Base-by-base conservation (phyloP, 2,888 invertebrate species). In the Rhamnusium bicolor region DNA sequence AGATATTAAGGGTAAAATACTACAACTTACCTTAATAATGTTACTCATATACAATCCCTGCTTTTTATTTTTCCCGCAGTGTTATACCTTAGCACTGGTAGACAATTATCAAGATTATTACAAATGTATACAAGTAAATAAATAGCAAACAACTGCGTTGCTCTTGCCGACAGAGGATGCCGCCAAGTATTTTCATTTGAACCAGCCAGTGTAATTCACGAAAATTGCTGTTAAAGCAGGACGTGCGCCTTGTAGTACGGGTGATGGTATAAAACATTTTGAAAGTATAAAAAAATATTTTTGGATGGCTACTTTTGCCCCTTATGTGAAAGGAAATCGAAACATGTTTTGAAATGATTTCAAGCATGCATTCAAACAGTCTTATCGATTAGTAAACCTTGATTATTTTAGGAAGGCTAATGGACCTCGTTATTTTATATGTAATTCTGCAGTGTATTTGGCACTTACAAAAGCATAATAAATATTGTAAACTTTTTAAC, bases 131-230 rank as follows among this genome's bases (percentile, higher is more conserved):
- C 79, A 79, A 77, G 79, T 79, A 80, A 80, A 82, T 80, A 82
- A 80, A 81, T 79, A 79, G 78, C 76, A 53, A 72, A 71, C 65
- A 61, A 73, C 77, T 75, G 78, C 69, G 79, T 75, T 73, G 74
- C 53, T 75, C 79, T 76, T 77, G 82, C 82, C 82, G 82, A 83
- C 81, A 83, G 79, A 82, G 77, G 79, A 80, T 78, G 79, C 81
- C 83, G 83, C 77, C 79, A 66, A 73, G 75, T 32, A 65, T 75
- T 71, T 73, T 67, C 73, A 73, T 73, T 69, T 78, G 79, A 77
- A 76, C 78, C 79, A 79, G 74, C 78, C 76, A 71, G 74, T 71
- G 75, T 78, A 77, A 76, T 77, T 80, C 78, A 78, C 79, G 75
- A 80, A 79, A 76, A 77, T 80, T 74, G 77, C 76, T 62, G 24